phyloP scores from a whole-genome alignment of 2,797 vertebrate species.

The Nasua narica region DNA sequence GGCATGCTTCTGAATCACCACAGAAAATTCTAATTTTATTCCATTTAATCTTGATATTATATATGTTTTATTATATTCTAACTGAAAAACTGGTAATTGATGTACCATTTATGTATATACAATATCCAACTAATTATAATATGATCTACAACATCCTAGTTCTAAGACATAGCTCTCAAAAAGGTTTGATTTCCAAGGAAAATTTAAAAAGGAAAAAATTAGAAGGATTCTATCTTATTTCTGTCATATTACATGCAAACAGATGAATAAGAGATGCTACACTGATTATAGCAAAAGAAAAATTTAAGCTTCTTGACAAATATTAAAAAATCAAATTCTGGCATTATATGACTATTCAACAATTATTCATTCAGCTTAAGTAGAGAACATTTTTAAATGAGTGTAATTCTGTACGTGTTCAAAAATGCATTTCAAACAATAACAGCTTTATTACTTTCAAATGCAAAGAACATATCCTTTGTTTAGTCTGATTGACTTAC shows the following conservation, averaged over 20 bases:
- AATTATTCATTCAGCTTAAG: slow-evolving; percentile 39
- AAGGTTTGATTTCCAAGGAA: slow-evolving; percentile 28
- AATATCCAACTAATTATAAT: not conserved
- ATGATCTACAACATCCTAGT: not conserved
- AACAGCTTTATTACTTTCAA: slow-evolving; percentile 59
- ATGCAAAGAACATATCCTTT: slow-evolving; percentile 39
- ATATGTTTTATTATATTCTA: not conserved
- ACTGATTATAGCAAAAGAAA: not conserved
- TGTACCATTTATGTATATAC: not conserved
- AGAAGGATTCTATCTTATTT: not conserved
- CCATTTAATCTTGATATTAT: not conserved
- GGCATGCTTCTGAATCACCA: not conserved
- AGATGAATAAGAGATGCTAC: not conserved
- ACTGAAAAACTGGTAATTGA: not conserved
- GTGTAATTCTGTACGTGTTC: slow-evolving; percentile 33
- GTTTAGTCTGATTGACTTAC: slow-evolving; percentile 51
- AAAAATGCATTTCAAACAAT: slow-evolving; percentile 51
- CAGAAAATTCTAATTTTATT: slow-evolving; percentile 22
- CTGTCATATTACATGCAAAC: not conserved
- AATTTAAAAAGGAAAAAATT: not conserved
- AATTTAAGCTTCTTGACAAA: slow-evolving; percentile 35
- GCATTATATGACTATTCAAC: slow-evolving; percentile 23
- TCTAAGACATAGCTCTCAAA: not conserved
- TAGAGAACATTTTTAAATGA: slow-evolving; percentile 30
- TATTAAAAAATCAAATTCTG: slow-evolving; percentile 34